Conservation (phyloP, 2,113 vertebrate species). For the Seriola aureovittata region DNA sequence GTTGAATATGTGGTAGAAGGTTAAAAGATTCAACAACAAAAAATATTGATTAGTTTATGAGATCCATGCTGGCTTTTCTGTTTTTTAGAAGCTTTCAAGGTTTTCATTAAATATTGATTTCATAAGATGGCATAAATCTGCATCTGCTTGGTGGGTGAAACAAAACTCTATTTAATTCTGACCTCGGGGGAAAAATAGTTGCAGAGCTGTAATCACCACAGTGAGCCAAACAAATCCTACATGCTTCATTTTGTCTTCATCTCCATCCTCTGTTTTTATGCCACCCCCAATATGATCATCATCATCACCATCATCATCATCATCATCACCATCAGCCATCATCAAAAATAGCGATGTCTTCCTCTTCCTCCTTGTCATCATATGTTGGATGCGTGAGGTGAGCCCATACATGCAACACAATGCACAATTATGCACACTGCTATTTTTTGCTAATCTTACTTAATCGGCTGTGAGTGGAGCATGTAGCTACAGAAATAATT, state of each 20-base stretch:
- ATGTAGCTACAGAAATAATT: conserved; percentile 9
- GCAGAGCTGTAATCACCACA: conserved; percentile 17
- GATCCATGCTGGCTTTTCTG: neutral
- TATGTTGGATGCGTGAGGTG: conserved; percentile 64
- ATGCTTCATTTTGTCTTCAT: conserved; percentile 58
- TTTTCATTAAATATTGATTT: conserved; percentile 41
- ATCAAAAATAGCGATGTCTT: conserved; percentile 38
- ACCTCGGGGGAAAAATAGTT: conserved; percentile 19
- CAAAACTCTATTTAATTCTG: conserved; percentile 29
- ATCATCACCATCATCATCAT: conserved; percentile 54
- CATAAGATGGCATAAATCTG: conserved; percentile 43
- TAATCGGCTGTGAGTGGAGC: neutral
- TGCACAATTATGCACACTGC: neutral
- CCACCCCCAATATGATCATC: conserved; percentile 48
- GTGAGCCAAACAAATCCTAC: conserved; percentile 29
- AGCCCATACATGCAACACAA: conserved; percentile 39
- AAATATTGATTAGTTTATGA: conserved; percentile 13
- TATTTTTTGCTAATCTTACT: neutral
- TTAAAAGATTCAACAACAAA: conserved; percentile 38
- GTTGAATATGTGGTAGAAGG: conserved; percentile 1
- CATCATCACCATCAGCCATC: conserved; percentile 46
- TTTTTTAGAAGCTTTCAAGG: conserved; percentile 16
- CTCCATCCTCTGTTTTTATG: conserved; percentile 52
- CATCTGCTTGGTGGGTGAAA: conserved; percentile 25
- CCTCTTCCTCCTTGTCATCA: conserved; percentile 53